Percentiles rank a stretch among this genome's conserved stretches.
Evolutionary conservation across 2,797 vertebrate species (phyloP).

Genomic region (Lepidocolaptes lacrymiger): DNA sequence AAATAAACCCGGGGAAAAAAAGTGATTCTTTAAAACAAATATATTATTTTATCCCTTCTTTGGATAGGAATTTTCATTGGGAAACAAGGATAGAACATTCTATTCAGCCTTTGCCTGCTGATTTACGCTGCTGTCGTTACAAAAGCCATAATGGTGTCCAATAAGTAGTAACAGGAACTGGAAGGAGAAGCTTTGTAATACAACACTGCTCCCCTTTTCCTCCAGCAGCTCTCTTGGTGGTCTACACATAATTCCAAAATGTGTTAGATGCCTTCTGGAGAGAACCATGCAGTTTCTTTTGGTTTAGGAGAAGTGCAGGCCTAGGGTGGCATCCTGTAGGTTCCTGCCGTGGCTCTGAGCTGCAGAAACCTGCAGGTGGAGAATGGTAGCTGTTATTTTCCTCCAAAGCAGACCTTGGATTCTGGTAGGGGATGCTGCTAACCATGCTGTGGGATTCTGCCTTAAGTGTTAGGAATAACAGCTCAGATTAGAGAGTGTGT

Average conservation of each 20-base stretch:
- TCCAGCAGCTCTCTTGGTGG: slow-evolving; percentile 63
- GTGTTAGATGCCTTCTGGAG: background rate
- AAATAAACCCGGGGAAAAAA: slow-evolving; percentile 49
- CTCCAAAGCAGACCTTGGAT: background rate
- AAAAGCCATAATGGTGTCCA: slow-evolving; percentile 51
- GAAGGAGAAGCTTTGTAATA: slow-evolving; percentile 53
- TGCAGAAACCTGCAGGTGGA: background rate
- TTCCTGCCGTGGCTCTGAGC: background rate
- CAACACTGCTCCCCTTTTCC: slow-evolving; percentile 6
- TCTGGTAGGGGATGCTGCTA: background rate
- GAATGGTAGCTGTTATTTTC: background rate
- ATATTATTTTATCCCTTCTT: slow-evolving; percentile 61
- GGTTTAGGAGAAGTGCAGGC: background rate
- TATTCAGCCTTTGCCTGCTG: slow-evolving; percentile 39
- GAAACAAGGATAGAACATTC: slow-evolving; percentile 52
- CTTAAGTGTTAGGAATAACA: background rate
- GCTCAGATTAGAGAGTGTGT: background rate
- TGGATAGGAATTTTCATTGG: slow-evolving; percentile 56
- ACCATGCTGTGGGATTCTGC: background rate
- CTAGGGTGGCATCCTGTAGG: background rate
- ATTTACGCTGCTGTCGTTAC: slow-evolving; percentile 27
- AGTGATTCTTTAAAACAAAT: slow-evolving; percentile 61
- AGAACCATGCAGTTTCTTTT: background rate
- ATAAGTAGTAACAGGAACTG: slow-evolving; percentile 52
- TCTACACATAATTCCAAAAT: background rate